These are phyloP conservation scores for Leucania comma DNA, from an alignment of 2,888 invertebrate genomes.

Conservation along the genomic window DNA sequence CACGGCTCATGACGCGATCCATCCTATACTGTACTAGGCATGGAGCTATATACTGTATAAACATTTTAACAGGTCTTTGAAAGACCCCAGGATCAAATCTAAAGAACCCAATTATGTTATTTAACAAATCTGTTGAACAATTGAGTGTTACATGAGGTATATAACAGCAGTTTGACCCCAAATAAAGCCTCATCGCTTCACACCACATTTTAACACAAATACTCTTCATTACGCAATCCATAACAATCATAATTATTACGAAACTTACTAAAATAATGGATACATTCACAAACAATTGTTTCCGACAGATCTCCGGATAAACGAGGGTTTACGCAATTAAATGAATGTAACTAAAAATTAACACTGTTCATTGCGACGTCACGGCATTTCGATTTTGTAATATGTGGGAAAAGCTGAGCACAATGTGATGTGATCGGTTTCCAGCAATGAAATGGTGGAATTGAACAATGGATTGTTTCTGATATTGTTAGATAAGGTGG, in stretches of 20 bases:
- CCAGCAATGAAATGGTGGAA: constrained; percentile 42
- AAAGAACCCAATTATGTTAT: neutral
- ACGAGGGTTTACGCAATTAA: constrained; percentile 65
- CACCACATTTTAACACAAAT: constrained; percentile 45
- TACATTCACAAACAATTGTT: constrained; percentile 67
- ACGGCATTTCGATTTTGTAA: constrained; percentile 51
- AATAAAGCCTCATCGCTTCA: constrained; percentile 32
- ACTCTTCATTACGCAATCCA: constrained; percentile 39
- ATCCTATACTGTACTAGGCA: too few relatives aligned
- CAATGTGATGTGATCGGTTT: constrained; percentile 51
- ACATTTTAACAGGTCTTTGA: too few relatives aligned
- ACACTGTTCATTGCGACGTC: constrained; percentile 56
- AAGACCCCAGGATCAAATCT: neutral
- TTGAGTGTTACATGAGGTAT: constrained; percentile 22
- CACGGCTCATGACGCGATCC: too few relatives aligned
- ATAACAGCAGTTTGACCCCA: constrained; percentile 32
- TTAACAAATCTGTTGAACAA: neutral
- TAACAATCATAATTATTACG: constrained; percentile 61
- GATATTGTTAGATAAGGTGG: constrained; percentile 50
- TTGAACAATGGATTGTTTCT: constrained; percentile 51
- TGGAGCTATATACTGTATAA: too few relatives aligned
- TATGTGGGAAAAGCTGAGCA: constrained; percentile 47
- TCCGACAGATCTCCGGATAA: constrained; percentile 61
- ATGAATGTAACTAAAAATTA: constrained; percentile 65
- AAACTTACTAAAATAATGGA: constrained; percentile 61